Percentiles rank a stretch among this genome's conserved stretches.
These are phyloP conservation scores for Meloidogyne hapla DNA, from an alignment of 1,140 invertebrate species.

Conservation along the genomic window DNA sequence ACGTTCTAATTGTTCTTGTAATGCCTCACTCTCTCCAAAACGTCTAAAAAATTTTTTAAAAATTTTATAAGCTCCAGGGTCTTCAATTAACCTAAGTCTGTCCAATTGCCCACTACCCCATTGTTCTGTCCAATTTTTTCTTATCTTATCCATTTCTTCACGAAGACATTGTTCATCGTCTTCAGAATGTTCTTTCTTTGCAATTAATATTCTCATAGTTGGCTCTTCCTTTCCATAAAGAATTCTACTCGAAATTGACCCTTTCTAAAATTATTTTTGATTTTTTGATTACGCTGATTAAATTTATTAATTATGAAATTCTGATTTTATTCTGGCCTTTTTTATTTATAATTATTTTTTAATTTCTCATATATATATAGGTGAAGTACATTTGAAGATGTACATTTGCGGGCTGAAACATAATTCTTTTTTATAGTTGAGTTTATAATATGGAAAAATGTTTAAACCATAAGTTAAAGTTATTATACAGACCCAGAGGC, in stretches of 20 bases:
- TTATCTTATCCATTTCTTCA: slow-evolving; percentile 30
- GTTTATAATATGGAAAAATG: no score
- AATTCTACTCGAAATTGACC: background rate
- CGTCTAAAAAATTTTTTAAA: slow-evolving; percentile 14
- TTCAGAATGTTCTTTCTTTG: slow-evolving; percentile 41
- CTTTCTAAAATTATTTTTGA: background rate
- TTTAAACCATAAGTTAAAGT: no score
- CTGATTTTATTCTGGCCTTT: no score
- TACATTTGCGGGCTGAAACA: no score
- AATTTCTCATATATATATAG: no score
- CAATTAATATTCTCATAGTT: slow-evolving; percentile 36
- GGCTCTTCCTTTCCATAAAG: background rate
- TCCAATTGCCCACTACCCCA: slow-evolving; percentile 27
- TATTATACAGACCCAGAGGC: no score
- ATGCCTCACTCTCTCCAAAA: slow-evolving; percentile 43
- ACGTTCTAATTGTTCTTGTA: slow-evolving; percentile 37
- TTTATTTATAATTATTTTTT: no score
- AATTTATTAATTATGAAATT: no score
- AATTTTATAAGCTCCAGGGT: background rate
- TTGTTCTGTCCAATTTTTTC: slow-evolving; percentile 40
- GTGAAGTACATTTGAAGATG: no score
- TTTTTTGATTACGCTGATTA: no score
- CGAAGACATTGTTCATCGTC: slow-evolving; percentile 25
- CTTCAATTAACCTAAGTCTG: slow-evolving; percentile 30
- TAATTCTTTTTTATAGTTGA: no score